Evolutionary conservation across 2,888 invertebrate genomes (phyloP), one percentile per base, ranked within the genome.

Genomic region (Eupithecia insigniata): DNA sequence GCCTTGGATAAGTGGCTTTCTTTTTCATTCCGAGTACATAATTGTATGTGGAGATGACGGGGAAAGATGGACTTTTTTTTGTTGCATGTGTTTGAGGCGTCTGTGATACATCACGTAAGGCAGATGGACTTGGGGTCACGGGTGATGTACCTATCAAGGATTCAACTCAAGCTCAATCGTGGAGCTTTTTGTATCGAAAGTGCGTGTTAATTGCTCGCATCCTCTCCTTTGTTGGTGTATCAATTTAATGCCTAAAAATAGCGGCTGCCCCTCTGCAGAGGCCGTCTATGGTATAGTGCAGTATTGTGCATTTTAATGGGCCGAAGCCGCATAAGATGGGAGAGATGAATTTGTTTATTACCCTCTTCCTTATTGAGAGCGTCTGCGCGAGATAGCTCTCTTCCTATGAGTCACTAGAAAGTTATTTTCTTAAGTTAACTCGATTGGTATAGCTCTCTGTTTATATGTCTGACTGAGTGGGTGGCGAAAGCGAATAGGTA

Each of bases 401-500:
- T 93, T 94, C 93, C 93, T 93, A 92, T 94, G 93, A 94, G 86
- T 94, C 93, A 94, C 90, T 93, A 93, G 93, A 93, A 93, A 94
- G 93, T 91, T 83, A 93, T 92, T 90, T 90, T 91, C 91, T 90
- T 88, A 86, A 87, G 87, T 87, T 89, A 90, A 92, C 89, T 92
- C 88, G 89, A 88, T 90, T 88, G 87, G 85, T 87, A 89, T 89
- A 91, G 87, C 87, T 90, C 78, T 87, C 87, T 80, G 82, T 79
- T 81, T 77, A 78, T 79, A 80, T 84, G 77, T 82, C 62, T n/a
- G 62, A 77, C 79, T 78, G 79, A 83, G 82, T 84, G 82, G 82
- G 84, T 84, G 83, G 82, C 78, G 79, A 79, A 75, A 82, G 81
- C 78, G 79, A 79, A n/a, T n/a, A n/a, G n/a, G 75, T 75, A 69